phyloP scores from a whole-genome alignment of 2,113 vertebrate species.

The Aspiorhynchus laticeps region DNA sequence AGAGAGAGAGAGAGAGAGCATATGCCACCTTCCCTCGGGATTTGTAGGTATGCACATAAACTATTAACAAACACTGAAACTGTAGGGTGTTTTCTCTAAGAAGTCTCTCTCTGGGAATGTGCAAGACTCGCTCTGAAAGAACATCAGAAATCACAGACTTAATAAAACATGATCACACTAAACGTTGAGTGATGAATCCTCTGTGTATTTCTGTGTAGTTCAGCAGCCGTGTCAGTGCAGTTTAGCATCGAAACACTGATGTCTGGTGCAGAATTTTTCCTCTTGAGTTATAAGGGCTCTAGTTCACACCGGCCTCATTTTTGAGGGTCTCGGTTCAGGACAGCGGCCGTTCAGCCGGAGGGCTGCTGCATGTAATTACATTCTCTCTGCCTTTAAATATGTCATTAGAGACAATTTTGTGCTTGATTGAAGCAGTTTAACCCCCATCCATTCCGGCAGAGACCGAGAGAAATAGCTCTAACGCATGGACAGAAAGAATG shows the following conservation, averaged over 20 bases:
- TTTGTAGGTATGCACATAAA: slow-evolving; percentile 36
- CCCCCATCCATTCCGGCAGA: background rate
- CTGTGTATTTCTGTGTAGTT: slow-evolving; percentile 16
- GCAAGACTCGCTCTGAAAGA: background rate
- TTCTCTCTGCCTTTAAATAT: slow-evolving; percentile 16
- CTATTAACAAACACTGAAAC: slow-evolving; percentile 29
- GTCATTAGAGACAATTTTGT: slow-evolving; percentile 50
- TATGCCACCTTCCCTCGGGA: slow-evolving; percentile 13
- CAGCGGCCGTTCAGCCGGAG: slow-evolving; percentile 23
- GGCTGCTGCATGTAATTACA: slow-evolving; percentile 31
- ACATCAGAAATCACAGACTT: slow-evolving; percentile 3
- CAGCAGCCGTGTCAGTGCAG: background rate
- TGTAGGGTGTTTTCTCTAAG: slow-evolving; percentile 2
- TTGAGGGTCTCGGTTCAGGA: background rate
- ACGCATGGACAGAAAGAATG: background rate
- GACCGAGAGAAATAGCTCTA: background rate
- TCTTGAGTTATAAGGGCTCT: background rate
- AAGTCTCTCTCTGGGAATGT: background rate
- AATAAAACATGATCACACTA: slow-evolving; percentile 40
- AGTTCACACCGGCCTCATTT: slow-evolving; percentile 10
- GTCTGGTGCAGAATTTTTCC: background rate
- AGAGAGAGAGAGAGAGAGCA: background rate
- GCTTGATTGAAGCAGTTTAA: slow-evolving; percentile 39
- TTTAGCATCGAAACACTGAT: slow-evolving; percentile 1
- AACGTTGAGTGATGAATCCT: slow-evolving; percentile 24